These are phyloP conservation scores for Irena cyanogastra DNA, from an alignment of 2,113 vertebrate species.

Conservation along the genomic window DNA sequence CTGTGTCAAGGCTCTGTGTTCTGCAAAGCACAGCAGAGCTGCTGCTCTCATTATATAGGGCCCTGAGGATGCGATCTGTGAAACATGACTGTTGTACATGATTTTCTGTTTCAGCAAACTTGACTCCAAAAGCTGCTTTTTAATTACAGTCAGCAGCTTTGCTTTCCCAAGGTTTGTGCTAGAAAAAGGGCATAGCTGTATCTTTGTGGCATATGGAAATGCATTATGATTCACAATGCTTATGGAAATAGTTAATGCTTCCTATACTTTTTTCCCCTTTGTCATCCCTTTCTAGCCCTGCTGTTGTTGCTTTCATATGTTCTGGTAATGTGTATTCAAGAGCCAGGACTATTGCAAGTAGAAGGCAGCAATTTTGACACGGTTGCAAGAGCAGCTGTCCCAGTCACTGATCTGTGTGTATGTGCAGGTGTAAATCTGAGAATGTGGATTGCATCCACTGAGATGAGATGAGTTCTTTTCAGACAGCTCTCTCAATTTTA, in stretches of 20 bases:
- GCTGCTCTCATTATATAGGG: background rate
- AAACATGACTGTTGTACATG: background rate
- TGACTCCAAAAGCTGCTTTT: background rate
- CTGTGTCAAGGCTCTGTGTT: background rate
- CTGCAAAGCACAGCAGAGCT: background rate
- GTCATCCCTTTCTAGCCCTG: background rate
- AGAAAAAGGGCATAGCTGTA: background rate
- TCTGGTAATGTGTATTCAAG: background rate
- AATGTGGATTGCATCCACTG: background rate
- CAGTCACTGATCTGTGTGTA: background rate
- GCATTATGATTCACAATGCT: background rate
- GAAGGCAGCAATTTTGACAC: background rate
- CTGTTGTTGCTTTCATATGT: background rate
- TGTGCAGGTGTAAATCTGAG: background rate
- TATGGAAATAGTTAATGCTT: background rate
- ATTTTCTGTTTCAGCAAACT: constrained; percentile 9
- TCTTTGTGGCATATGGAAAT: background rate
- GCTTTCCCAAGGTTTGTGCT: background rate
- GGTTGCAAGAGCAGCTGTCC: background rate
- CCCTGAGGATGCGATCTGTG: constrained; percentile 22
- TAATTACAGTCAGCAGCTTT: constrained; percentile 14
- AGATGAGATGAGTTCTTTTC: background rate
- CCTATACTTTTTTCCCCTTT: background rate
- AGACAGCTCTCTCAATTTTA: background rate
- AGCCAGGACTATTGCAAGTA: background rate